Base-by-base conservation (phyloP, 2,113 vertebrate genomes). In the Hippocampus guttulatus region DNA sequence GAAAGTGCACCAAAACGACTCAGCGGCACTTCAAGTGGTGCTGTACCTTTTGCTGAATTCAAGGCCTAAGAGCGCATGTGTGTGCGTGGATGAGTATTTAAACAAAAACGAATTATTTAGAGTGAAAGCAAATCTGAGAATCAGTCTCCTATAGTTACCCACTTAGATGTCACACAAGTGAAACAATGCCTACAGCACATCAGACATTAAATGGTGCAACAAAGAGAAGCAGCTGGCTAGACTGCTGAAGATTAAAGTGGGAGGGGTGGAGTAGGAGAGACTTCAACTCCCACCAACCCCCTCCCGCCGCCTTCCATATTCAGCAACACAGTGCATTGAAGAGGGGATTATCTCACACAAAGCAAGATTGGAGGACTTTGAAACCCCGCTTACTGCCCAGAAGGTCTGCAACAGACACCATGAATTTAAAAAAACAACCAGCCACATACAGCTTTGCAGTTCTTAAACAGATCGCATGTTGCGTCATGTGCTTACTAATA, bases 261-360 rank as follows among this genome's bases (percentile, higher is more conserved):
- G n/a, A 8, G 11, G 40, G 5, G 40, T 6, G 8, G 61, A 63
- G 21, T 15, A 27, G 25, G 15, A 58, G 54, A 72, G 57, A 38
- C 5, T 20, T 16, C 47, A 18, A 57, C 69, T 65, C 64, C 67
- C 71, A 65, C 43, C 64, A 47, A 65, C 64, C 65, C 67, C 55
- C 70, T 75, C 63, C 77, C 69, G 66, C 67, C 51, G 75, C 69
- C 68, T 76, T 71, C 67, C 64, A 71, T 76, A 77, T 81, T 84
- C 71, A 85, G 72, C 67, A 71, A 73, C 70, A 64, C 55, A 76
- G 79, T 63, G 61, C 77, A 85, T 69, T 73, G 84, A 84, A 66
- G 81, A 80, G 21, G 61, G 84, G 85, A 88, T 87, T 88, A 91
- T 69, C 71, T 75, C 62, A 73, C 75, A 83, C 76, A 81, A 87